phyloP scores from a whole-genome alignment of 1,140 invertebrate genomes.

The Drosophila auraria region DNA sequence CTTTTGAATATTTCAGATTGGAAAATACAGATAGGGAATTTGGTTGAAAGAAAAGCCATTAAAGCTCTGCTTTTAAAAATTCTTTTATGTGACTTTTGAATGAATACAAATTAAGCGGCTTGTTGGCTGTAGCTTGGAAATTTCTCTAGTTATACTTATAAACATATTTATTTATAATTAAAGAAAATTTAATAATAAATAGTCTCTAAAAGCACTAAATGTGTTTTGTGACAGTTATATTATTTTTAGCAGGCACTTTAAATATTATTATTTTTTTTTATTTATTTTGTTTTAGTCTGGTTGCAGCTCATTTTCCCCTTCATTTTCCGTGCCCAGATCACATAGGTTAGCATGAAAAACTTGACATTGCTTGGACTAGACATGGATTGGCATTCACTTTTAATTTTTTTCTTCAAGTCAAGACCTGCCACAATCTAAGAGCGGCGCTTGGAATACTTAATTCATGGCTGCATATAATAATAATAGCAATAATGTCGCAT shows the following conservation, averaged over 20 bases:
- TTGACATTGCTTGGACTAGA: conserved; percentile 75
- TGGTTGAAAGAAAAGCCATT: conserved; percentile 14
- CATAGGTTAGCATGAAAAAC: conserved; percentile 58
- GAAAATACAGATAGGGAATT: conserved; percentile 23
- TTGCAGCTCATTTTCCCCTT: conserved; percentile 20
- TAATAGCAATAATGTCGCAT: conserved; percentile 30
- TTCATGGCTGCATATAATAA: conserved; percentile 55
- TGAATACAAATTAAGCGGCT: neutral
- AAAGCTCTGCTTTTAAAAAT: neutral
- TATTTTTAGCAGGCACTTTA: too few species aligned
- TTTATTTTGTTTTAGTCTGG: conserved; percentile 36
- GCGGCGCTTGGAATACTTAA: conserved; percentile 57
- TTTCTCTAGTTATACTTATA: too few species aligned
- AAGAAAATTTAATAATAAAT: conserved; percentile 2
- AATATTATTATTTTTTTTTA: neutral
- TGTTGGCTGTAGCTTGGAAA: neutral
- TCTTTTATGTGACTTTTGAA: conserved; percentile 6
- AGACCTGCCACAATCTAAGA: conserved; percentile 45
- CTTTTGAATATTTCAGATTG: conserved; percentile 40
- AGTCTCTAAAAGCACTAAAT: too few species aligned
- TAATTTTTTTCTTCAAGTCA: conserved; percentile 37
- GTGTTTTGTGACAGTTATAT: too few species aligned
- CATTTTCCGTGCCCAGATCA: conserved; percentile 20
- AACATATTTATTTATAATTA: neutral
- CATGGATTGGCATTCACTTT: conserved; percentile 70